Evolutionary conservation across 2,888 invertebrate genomes (phyloP), one percentile per base, ranked within the genome.

Genomic region (Camponotus fellah): DNA sequence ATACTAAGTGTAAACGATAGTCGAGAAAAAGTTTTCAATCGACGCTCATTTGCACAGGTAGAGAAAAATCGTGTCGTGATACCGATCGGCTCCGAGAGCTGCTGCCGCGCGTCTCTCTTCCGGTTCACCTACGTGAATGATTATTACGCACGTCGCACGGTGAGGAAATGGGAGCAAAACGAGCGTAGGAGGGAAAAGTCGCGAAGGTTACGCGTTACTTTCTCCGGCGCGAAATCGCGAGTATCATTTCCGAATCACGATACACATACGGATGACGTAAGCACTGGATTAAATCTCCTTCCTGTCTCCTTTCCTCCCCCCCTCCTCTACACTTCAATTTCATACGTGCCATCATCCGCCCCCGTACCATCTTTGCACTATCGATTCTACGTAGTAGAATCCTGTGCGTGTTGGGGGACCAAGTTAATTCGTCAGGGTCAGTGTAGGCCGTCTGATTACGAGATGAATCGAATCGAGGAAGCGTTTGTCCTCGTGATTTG

Each of bases 171-270:
- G 85, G 69, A 87, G 83, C 64, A 82, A 87, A 75, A 75, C 43
- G 58, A 60, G 37, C 62, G 71, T 34, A 82, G 77, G 58, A 82
- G 84, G 87, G 81, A 89, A 88, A 87, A 62, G 21, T 8, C 58
- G 56, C 66, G 88, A 87, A 84, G 88, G 87, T 88, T 89, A 82
- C 49, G 43, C 56, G 76, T 82, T 69, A 88, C 88, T 88, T 88
- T 88, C 88, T 89, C 87, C 79, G 58, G n/a, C 49, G 79, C 85
- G 74, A 87, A 87, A 89, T 84, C 34, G 60, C 37, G 49, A 34
- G 37, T 17, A 60, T 65, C 72, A 56, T 80, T 83, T 71, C 68
- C 62, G 37, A 80, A 72, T 60, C 37, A 60, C 60, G 60, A 26
- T 49, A 71, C 43, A 46, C 14, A 46, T 6, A 43, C 46, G 17